A percentile compares a stretch with the other conserved stretches of the same genome.
Conservation (phyloP, 2,797 vertebrate genomes). For the Coregonus suidteri region DNA sequence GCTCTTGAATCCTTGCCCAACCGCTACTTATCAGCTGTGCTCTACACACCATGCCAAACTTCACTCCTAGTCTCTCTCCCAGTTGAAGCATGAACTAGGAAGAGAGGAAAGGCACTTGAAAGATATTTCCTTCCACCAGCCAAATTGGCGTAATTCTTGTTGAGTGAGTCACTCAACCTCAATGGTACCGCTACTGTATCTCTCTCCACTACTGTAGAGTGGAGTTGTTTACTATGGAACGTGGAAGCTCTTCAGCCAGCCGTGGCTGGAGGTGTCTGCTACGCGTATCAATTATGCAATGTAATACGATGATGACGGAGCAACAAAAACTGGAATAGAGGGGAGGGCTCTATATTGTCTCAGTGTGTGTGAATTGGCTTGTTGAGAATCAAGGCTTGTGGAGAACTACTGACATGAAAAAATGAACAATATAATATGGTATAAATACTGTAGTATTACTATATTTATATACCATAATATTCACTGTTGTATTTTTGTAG, state of each 20-base stretch:
- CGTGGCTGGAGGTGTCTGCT: neutral
- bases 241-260: neutral
- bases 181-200: slow-evolving; percentile 21
- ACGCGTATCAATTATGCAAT: no score
- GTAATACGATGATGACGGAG: no score
- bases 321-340: no score
- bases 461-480: no score
- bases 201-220: neutral
- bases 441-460: no score
- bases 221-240: no score
- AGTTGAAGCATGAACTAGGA: slow-evolving; percentile 33
- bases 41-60: slow-evolving; percentile 27
- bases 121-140: slow-evolving; percentile 35
- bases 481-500: no score
- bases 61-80: slow-evolving; percentile 23
- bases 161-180: slow-evolving; percentile 56
- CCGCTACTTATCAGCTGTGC: neutral
- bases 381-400: no score
- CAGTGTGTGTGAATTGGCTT: neutral
- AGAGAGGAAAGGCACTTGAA: slow-evolving; percentile 24
- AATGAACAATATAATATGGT: no score
- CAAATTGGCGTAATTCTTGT: slow-evolving; percentile 58
- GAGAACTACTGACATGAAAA: no score
- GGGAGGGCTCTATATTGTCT: no score
- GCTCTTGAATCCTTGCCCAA: neutral